phyloP scores from a whole-genome alignment of 2,888 invertebrate genomes.

The Limenitis camilla region DNA sequence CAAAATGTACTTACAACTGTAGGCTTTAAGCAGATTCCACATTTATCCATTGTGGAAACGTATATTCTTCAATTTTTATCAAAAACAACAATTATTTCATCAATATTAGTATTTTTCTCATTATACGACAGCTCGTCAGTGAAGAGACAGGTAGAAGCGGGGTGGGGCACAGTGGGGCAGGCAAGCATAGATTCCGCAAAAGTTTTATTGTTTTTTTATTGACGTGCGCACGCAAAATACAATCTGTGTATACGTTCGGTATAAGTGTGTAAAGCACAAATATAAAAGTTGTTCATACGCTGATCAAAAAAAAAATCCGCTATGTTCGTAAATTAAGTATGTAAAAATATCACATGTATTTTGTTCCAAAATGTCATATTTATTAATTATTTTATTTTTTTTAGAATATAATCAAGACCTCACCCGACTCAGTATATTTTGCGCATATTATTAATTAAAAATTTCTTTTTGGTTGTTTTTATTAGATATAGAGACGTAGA shows the following conservation, averaged over 20 bases:
- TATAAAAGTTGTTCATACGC: too few relatives aligned
- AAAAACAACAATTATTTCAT: slow-evolving; percentile 47
- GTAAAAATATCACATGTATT: too few relatives aligned
- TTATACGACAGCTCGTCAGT: slow-evolving; percentile 40
- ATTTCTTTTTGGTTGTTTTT: too few relatives aligned
- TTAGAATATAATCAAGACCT: too few relatives aligned
- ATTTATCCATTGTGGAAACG: slow-evolving; percentile 59
- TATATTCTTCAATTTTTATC: slow-evolving; percentile 32
- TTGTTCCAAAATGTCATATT: too few relatives aligned
- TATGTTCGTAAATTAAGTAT: too few relatives aligned
- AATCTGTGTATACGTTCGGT: background rate
- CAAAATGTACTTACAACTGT: slow-evolving; percentile 53
- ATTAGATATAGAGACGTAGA: too few relatives aligned
- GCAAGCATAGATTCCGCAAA: slow-evolving; percentile 30
- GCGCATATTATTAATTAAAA: too few relatives aligned
- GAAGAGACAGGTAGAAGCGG: slow-evolving; percentile 47
- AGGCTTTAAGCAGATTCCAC: slow-evolving; percentile 65
- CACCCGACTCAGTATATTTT: too few relatives aligned
- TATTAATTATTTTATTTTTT: too few relatives aligned
- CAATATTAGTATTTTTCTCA: slow-evolving; percentile 53
- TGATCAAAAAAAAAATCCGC: too few relatives aligned
- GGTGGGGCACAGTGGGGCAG: slow-evolving; percentile 50
- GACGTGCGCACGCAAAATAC: background rate
- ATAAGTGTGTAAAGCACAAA: background rate
- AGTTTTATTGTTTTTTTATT: slow-evolving; percentile 8